phyloP scores from a whole-genome alignment of 2,888 invertebrate genomes.

The Hydropsyche betteni region DNA sequence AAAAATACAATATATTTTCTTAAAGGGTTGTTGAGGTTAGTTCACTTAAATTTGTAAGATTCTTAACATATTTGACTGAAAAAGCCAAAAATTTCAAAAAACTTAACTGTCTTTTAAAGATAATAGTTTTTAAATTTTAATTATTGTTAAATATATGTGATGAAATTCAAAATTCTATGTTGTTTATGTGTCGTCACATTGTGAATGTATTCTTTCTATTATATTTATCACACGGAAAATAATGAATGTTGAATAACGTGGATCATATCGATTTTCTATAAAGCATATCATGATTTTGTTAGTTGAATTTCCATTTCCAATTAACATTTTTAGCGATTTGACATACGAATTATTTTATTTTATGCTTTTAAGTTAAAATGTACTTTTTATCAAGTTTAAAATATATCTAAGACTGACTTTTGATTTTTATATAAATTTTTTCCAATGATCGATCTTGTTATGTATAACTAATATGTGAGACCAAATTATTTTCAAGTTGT shows the following conservation, averaged over 20 bases:
- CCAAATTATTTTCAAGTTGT: too few relatives aligned
- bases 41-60: too few relatives aligned
- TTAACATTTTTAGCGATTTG: background rate
- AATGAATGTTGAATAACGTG: background rate
- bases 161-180: background rate
- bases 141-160: conserved; percentile 14
- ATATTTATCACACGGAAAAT: too few relatives aligned
- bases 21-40: too few relatives aligned
- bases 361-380: background rate
- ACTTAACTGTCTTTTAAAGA: too few relatives aligned
- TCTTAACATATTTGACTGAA: conserved; percentile 1
- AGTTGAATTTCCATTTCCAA: conserved; percentile 9
- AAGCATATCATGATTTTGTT: conserved; percentile 4
- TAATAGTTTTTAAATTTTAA: too few relatives aligned
- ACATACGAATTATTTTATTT: background rate
- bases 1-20: too few relatives aligned
- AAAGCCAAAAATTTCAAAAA: background rate
- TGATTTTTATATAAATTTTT: conserved; percentile 6
- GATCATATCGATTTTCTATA: conserved; percentile 2
- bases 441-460: too few relatives aligned
- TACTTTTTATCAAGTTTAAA: background rate
- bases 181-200: conserved; percentile 4
- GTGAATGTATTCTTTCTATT: background rate
- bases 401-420: conserved; percentile 26
- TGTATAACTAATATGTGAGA: background rate